Evolutionary conservation across 2,797 vertebrate genomes (phyloP).

Genomic region (Cryptoblepharus egeriae): DNA sequence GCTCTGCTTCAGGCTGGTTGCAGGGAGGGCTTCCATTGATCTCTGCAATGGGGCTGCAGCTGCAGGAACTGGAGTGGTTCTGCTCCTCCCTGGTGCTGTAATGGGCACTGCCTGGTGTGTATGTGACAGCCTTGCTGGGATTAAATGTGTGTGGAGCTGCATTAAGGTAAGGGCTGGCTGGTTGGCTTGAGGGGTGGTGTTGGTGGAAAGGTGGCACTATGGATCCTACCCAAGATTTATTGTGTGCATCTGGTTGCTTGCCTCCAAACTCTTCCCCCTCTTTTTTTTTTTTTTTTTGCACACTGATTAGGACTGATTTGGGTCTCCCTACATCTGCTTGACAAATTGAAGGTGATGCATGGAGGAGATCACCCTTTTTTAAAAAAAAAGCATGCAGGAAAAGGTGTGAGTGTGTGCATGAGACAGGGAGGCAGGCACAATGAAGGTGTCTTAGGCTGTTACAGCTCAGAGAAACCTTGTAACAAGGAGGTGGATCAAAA

Average conservation of each 20-base stretch:
- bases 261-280: too few relatives aligned
- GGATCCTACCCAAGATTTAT: neutral
- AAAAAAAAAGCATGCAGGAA: neutral
- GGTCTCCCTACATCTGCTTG: neutral
- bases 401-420: neutral
- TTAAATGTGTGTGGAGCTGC: slow-evolving; percentile 57
- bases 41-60: slow-evolving; percentile 27
- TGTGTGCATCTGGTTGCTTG: neutral
- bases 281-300: too few relatives aligned
- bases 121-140: slow-evolving; percentile 50
- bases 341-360: too few relatives aligned
- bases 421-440: neutral
- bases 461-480: too few relatives aligned
- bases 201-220: too few relatives aligned
- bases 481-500: too few relatives aligned
- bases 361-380: too few relatives aligned
- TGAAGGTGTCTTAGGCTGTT: neutral
- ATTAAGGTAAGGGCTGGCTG: slow-evolving; percentile 36
- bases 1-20: too few relatives aligned
- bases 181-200: slow-evolving; percentile 9
- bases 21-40: too few relatives aligned
- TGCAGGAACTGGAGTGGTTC: slow-evolving; percentile 56
- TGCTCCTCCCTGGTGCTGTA: slow-evolving; percentile 52
- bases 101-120: neutral
- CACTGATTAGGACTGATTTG: too few relatives aligned